phyloP scores from a whole-genome alignment of 2,888 invertebrate species.

The Tridacna crocea region DNA sequence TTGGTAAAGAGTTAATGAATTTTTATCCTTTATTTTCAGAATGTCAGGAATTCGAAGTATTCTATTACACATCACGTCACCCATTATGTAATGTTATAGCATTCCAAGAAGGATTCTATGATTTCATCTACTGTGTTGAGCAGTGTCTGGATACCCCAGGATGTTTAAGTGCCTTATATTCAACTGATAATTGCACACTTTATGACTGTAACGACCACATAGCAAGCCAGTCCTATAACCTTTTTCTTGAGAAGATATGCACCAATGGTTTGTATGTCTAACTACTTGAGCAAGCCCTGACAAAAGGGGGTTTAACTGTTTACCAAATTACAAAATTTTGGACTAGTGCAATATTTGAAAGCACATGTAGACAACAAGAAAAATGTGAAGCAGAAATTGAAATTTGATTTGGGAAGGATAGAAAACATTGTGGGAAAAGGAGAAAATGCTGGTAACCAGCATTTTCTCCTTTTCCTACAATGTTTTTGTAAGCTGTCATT shows the following conservation, averaged over 20 bases:
- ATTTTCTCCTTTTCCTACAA: neutral
- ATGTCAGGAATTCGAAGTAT: constrained; percentile 19
- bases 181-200: constrained; percentile 4
- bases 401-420: too few relatives aligned
- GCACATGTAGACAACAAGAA: too few relatives aligned
- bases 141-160: constrained; percentile 7
- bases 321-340: neutral
- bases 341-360: neutral
- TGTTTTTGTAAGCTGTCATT: too few relatives aligned
- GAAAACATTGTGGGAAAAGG: neutral
- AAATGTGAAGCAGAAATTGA: too few relatives aligned
- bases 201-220: neutral
- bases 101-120: constrained; percentile 14
- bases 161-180: neutral
- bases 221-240: neutral
- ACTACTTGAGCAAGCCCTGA: neutral
- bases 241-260: constrained; percentile 6
- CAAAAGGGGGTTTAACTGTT: neutral
- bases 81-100: neutral
- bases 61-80: neutral
- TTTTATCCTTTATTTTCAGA: constrained; percentile 2
- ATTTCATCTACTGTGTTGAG: neutral
- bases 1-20: too few relatives aligned
- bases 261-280: constrained; percentile 17
- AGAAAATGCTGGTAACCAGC: neutral